Evolutionary conservation across 2,888 invertebrate species (phyloP).

Genomic region (Drosophila neonasuta): DNA sequence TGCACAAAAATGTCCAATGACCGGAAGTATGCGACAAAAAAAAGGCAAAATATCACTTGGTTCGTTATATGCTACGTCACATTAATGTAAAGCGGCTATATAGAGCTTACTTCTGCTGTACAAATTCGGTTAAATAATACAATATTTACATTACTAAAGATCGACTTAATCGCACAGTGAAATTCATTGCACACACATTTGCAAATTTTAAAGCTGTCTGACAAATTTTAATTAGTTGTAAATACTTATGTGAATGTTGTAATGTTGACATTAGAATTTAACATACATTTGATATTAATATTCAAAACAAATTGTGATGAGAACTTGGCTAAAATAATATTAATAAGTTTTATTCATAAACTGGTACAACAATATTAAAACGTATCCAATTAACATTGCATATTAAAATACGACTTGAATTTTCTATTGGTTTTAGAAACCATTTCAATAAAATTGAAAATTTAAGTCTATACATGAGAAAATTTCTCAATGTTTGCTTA

Average conservation of each 20-base stretch:
- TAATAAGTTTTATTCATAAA: too few species aligned
- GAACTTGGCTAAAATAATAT: too few species aligned
- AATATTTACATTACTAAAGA: background rate
- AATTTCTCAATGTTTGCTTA: background rate
- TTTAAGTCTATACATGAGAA: background rate
- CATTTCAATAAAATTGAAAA: background rate
- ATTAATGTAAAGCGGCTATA: constrained; percentile 3
- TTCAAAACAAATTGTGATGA: too few species aligned
- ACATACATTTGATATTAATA: too few species aligned
- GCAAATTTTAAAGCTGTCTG: too few species aligned
- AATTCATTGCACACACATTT: background rate
- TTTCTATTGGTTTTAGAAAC: background rate
- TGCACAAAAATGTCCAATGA: constrained; percentile 49
- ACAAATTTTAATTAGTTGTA: too few species aligned
- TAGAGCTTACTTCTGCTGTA: background rate
- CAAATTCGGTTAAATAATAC: background rate
- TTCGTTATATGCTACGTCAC: constrained; percentile 12
- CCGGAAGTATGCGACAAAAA: constrained; percentile 28
- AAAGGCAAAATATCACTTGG: constrained; percentile 5
- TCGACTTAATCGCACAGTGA: background rate
- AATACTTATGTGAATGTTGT: too few species aligned
- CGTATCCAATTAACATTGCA: too few species aligned
- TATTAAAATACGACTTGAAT: too few species aligned
- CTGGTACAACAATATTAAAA: too few species aligned
- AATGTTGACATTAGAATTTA: too few species aligned